Conservation (phyloP, 2,113 vertebrate species). For the Apteryx owenii region DNA sequence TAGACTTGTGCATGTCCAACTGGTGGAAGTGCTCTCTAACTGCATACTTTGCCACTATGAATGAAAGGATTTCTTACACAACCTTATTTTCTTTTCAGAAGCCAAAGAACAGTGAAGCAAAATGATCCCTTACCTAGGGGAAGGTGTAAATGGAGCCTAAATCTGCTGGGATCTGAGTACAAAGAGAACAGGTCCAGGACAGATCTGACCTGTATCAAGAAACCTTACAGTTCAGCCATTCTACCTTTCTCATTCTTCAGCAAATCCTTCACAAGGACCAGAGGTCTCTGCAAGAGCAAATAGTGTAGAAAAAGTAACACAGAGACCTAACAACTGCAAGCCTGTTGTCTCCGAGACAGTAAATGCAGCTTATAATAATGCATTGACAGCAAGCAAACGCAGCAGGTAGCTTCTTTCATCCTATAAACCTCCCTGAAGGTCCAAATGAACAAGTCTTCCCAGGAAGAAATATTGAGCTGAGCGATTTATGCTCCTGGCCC, state of each 20-base stretch:
- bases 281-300: not conserved
- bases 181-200: not conserved
- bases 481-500: not conserved
- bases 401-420: not conserved
- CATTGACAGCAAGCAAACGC: not conserved
- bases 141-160: not conserved
- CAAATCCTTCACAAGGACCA: not conserved
- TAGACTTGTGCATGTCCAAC: not conserved
- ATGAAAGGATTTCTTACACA: not conserved
- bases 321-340: not conserved
- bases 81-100: not conserved
- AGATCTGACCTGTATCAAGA: not conserved
- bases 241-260: not conserved
- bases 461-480: not conserved
- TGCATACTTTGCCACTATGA: not conserved
- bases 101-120: not conserved
- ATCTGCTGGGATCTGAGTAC: not conserved
- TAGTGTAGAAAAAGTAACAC: not conserved
- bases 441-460: not conserved
- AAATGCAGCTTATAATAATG: not conserved
- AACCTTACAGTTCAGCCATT: not conserved
- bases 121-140: not conserved
- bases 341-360: not conserved
- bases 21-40: not conserved
- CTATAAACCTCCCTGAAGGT: not conserved